Percentiles rank a stretch among this genome's conserved stretches.
Evolutionary conservation across 2,797 vertebrate genomes (phyloP).

Genomic region (Ispidina picta): DNA sequence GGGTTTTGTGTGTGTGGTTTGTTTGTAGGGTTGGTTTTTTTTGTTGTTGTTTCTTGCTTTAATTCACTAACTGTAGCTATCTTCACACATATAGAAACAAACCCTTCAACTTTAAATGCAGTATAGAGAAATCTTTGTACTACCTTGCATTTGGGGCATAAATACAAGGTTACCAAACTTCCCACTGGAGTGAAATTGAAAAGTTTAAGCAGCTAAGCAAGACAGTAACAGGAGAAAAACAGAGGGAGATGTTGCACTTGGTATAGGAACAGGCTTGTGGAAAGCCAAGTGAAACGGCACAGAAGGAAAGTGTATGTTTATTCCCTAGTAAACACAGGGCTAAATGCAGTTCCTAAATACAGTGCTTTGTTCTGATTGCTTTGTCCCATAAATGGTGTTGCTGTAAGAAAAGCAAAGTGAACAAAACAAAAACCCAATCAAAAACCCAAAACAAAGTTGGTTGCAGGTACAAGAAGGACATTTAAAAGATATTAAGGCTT

Average conservation of each 20-base stretch:
- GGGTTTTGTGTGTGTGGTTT: too few species aligned
- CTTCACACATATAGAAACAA: neutral
- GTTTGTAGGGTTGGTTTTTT: too few species aligned
- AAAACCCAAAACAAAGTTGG: neutral
- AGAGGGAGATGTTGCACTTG: neutral
- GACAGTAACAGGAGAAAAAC: neutral
- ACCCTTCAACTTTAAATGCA: neutral
- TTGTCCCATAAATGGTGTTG: neutral
- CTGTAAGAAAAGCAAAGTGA: neutral
- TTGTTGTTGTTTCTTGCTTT: neutral
- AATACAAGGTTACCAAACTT: neutral
- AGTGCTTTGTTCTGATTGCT: neutral
- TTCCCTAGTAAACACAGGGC: neutral
- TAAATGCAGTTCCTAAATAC: neutral
- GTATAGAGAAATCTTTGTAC: neutral
- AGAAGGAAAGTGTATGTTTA: neutral
- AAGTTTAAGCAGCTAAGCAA: neutral
- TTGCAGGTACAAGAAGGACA: neutral
- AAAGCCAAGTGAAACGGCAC: neutral
- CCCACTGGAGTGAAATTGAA: neutral
- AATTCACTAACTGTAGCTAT: neutral
- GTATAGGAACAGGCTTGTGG: neutral
- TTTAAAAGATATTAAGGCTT: neutral
- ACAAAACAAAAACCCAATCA: too few species aligned
- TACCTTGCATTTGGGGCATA: neutral